These are phyloP conservation scores for Sweltsa coloradensis DNA, from an alignment of 1,140 invertebrate species.

Conservation along the genomic window DNA sequence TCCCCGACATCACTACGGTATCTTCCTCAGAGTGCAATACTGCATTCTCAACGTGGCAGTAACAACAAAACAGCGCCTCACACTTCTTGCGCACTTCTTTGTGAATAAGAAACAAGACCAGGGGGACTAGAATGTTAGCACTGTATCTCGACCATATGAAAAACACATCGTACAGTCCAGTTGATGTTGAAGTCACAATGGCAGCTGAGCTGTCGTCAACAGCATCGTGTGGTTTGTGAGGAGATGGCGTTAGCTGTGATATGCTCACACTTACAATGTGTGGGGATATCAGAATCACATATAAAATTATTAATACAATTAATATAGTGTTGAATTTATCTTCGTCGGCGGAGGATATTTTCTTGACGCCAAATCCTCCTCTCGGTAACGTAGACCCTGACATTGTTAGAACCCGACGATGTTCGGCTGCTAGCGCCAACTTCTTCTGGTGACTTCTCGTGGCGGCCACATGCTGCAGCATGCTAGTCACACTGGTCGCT, in stretches of 20 bases:
- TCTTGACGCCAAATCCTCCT: too few relatives aligned
- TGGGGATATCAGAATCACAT: neutral
- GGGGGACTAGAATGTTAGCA: conserved; percentile 10
- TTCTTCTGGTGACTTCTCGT: neutral
- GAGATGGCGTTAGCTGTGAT: neutral
- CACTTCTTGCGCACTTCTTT: conserved; percentile 18
- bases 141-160: conserved; percentile 16
- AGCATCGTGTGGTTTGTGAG: neutral
- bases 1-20: too few relatives aligned
- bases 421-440: too few relatives aligned
- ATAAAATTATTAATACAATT: too few relatives aligned
- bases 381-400: too few relatives aligned
- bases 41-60: too few relatives aligned
- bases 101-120: conserved; percentile 10
- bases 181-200: neutral
- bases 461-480: neutral
- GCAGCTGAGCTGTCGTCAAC: neutral
- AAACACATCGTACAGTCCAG: conserved; percentile 12
- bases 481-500: neutral
- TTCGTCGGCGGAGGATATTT: too few relatives aligned
- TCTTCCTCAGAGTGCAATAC: too few relatives aligned
- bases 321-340: too few relatives aligned
- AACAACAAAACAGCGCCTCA: conserved; percentile 13
- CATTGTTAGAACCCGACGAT: too few relatives aligned
- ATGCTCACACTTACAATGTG: neutral